These are phyloP conservation scores for Fragum whitleyi DNA, from an alignment of 2,888 invertebrate species.

Conservation along the genomic window DNA sequence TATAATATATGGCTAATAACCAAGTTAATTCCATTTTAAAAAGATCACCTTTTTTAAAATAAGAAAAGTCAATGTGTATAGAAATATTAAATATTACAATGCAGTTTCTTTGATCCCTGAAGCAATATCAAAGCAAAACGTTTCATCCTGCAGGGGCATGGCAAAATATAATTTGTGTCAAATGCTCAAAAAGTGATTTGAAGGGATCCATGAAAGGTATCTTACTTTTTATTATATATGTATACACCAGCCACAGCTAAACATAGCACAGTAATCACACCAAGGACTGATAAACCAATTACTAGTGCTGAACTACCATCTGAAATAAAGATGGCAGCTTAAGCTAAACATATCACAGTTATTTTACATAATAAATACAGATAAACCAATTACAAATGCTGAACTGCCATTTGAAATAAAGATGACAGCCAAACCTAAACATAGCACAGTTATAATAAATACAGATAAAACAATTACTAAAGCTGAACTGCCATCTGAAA, in stretches of 20 bases:
- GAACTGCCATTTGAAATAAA: slow-evolving; percentile 48
- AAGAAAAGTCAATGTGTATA: no score
- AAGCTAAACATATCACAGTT: slow-evolving; percentile 55
- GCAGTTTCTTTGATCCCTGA: no score
- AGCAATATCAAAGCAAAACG: no score
- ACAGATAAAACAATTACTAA: slow-evolving; percentile 60
- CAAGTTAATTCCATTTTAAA: no score
- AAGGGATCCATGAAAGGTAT: no score
- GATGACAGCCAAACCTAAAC: slow-evolving; percentile 41
- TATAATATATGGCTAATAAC: no score
- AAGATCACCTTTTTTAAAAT: no score
- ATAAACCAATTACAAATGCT: slow-evolving; percentile 61
- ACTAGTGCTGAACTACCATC: slow-evolving; percentile 53
- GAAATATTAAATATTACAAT: no score
- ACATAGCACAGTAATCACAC: slow-evolving; percentile 59
- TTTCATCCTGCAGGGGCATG: no score
- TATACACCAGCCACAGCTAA: slow-evolving; percentile 45
- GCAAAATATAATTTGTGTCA: no score
- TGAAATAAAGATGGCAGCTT: slow-evolving; percentile 42
- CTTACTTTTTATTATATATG: slow-evolving; percentile 54
- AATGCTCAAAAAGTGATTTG: no score
- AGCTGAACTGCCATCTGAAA: slow-evolving; percentile 54
- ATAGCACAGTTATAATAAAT: slow-evolving; percentile 59
- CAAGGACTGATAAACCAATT: slow-evolving; percentile 60
- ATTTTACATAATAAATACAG: slow-evolving; percentile 58